phyloP scores from a whole-genome alignment of 2,113 vertebrate species.

The Corythornis vintsioides region DNA sequence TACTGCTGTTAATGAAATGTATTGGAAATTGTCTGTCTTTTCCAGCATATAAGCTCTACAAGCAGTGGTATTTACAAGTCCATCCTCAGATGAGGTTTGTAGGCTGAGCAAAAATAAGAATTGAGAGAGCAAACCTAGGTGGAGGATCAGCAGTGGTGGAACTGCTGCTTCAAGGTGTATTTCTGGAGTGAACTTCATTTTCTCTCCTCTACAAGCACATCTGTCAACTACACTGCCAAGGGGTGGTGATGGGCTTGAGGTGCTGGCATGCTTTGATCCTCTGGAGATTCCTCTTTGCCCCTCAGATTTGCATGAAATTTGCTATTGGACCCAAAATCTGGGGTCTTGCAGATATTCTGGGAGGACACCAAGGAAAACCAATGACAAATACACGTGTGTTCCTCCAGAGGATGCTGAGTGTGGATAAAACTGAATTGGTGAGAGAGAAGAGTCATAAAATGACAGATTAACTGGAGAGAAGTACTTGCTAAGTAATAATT shows the following conservation, averaged over 20 bases:
- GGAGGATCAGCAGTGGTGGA: background rate
- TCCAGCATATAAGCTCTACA: background rate
- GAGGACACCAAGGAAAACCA: background rate
- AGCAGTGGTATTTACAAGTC: background rate
- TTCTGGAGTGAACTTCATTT: background rate
- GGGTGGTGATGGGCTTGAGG: background rate
- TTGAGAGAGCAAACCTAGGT: background rate
- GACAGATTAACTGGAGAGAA: background rate
- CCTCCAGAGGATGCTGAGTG: background rate
- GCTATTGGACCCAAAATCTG: background rate
- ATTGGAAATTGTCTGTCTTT: background rate
- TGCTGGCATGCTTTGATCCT: background rate
- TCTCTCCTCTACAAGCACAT: background rate
- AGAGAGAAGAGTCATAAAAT: background rate
- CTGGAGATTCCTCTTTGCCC: background rate
- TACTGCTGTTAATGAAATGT: background rate
- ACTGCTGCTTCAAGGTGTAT: background rate
- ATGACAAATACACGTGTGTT: fast-evolving
- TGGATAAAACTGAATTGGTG: background rate
- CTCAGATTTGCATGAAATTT: background rate
- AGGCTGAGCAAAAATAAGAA: background rate
- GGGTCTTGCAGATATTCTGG: background rate
- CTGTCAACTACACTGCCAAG: background rate
- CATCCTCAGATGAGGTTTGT: background rate
- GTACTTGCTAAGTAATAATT: background rate